Percentiles rank a stretch among this genome's conserved stretches.
These are phyloP conservation scores for Rhynchophorus ferrugineus DNA, from an alignment of 1,140 invertebrate species.

Conservation along the genomic window DNA sequence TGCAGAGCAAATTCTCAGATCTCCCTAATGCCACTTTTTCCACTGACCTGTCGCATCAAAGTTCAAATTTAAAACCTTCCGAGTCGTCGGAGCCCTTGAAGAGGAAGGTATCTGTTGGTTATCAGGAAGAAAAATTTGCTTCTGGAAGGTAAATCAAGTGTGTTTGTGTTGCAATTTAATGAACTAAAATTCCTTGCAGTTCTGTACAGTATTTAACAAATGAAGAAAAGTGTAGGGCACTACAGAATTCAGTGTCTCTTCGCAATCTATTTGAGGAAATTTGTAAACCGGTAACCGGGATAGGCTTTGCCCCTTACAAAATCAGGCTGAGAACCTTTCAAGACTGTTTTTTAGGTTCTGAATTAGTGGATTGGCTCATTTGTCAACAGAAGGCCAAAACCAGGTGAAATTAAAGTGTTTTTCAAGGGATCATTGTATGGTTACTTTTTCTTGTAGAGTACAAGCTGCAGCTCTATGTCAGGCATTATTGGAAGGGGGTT, in stretches of 20 bases:
- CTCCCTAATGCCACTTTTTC: constrained; percentile 32
- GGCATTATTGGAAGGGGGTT: constrained; percentile 68
- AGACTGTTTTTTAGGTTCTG: constrained; percentile 61
- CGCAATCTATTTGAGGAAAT: constrained; percentile 68
- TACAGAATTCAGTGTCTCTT: constrained; percentile 65
- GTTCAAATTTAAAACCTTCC: constrained; percentile 7
- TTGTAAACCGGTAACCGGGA: constrained; percentile 45
- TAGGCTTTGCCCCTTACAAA: constrained; percentile 56
- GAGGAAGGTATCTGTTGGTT: constrained; percentile 62
- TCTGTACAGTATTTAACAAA: constrained; percentile 46
- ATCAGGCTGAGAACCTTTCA: constrained; percentile 58
- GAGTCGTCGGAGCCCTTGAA: constrained; percentile 30
- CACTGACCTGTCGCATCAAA: constrained; percentile 17
- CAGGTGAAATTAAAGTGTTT: constrained; percentile 40
- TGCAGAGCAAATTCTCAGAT: constrained; percentile 57
- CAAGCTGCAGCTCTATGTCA: constrained; percentile 77
- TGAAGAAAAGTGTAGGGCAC: constrained; percentile 57
- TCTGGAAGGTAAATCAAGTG: constrained; percentile 41
- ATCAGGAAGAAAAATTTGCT: constrained; percentile 71
- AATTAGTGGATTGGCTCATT: constrained; percentile 72
- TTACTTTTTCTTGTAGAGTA: constrained; percentile 44
- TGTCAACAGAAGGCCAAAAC: constrained; percentile 56
- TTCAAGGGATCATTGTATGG: not conserved
- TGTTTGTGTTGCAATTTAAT: constrained; percentile 1
- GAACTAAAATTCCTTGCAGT: constrained; percentile 13